Conservation (phyloP, 2,888 invertebrate genomes). For the Drosophila peninsularis region DNA sequence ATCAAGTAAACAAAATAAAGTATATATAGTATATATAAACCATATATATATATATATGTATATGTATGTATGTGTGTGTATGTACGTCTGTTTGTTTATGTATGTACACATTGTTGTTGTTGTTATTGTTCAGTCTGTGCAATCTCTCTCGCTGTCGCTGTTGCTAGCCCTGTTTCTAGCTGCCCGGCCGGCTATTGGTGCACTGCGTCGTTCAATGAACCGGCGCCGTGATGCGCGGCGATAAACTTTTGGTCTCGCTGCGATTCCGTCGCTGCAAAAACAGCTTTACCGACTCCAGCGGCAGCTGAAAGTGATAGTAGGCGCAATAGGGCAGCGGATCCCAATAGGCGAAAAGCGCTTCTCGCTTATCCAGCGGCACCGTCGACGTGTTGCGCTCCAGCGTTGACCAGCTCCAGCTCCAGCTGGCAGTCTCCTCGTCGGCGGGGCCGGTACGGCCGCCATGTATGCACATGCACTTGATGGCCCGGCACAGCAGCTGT, state of each 20-base stretch:
- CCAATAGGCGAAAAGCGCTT: conserved; percentile 93
- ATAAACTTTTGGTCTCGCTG: conserved; percentile 75
- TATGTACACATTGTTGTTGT: conserved; percentile 29
- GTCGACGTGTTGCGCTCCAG: conserved; percentile 61
- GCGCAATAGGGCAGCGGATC: conserved; percentile 94
- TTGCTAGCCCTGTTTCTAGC: conserved; percentile 21
- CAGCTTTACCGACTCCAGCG: conserved; percentile 87
- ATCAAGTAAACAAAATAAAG: conserved; percentile 66
- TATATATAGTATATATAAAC: background rate
- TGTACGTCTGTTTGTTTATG: background rate
- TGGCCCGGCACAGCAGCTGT: conserved; percentile 86
- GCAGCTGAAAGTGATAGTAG: conserved; percentile 92
- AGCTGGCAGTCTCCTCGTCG: conserved; percentile 79
- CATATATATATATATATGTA: background rate
- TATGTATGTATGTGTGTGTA: background rate
- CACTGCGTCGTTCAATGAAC: conserved; percentile 76
- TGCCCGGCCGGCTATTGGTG: conserved; percentile 38
- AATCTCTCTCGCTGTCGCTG: conserved; percentile 69
- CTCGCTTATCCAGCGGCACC: conserved; percentile 89
- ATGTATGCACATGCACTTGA: conserved; percentile 87
- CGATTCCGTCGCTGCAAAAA: conserved; percentile 85
- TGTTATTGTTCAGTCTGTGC: conserved; percentile 72
- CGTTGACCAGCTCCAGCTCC: conserved; percentile 81
- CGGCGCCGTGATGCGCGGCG: conserved; percentile 77
- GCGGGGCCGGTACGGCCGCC: conserved; percentile 85